These are phyloP conservation scores for Neopipo cinnamomea DNA, from an alignment of 2,113 vertebrate genomes.

Conservation along the genomic window DNA sequence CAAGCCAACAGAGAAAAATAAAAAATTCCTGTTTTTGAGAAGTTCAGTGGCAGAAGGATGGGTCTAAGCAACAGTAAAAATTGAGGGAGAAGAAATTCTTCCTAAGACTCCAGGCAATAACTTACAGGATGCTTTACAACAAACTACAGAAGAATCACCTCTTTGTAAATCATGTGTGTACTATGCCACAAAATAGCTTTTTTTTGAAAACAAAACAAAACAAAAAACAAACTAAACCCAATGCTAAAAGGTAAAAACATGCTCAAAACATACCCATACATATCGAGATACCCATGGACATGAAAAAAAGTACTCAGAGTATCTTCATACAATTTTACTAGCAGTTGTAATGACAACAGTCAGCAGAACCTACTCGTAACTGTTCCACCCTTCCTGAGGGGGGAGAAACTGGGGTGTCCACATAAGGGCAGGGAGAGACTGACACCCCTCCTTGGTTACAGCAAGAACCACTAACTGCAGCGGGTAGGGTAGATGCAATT, in stretches of 20 bases:
- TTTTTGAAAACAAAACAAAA: neutral
- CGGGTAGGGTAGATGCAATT: neutral
- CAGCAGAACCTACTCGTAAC: neutral
- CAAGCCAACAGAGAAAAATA: neutral
- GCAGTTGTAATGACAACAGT: neutral
- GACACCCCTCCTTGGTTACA: neutral
- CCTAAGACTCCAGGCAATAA: neutral
- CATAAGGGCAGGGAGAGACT: neutral
- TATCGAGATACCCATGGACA: neutral
- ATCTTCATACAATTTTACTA: neutral
- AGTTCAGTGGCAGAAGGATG: neutral
- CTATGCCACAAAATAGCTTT: fast-evolving
- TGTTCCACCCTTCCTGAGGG: neutral
- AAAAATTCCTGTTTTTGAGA: neutral
- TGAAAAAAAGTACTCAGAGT: neutral
- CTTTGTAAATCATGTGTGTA: neutral
- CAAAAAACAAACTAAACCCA: neutral
- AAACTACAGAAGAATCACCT: neutral
- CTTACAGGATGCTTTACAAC: neutral
- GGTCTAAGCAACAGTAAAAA: neutral
- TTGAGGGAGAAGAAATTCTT: neutral
- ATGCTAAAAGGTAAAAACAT: neutral
- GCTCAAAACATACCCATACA: too few species aligned
- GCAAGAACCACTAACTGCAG: neutral
- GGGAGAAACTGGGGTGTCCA: neutral